Evolutionary conservation across 2,797 vertebrate species (phyloP).

Genomic region (Delichon dasypus): DNA sequence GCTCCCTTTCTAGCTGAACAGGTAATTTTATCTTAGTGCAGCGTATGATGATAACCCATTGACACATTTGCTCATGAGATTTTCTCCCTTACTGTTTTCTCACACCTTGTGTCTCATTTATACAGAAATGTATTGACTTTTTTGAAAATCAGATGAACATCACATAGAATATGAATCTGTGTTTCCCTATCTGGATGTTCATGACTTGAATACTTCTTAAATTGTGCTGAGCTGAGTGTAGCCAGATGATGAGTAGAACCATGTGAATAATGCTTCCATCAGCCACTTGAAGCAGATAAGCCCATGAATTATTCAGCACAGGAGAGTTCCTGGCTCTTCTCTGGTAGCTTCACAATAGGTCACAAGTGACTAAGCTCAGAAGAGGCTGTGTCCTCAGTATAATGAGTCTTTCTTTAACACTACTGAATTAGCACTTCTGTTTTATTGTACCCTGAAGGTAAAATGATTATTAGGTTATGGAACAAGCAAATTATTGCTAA

Average conservation of each 20-base stretch:
- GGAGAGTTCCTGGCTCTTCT: conserved; percentile 18
- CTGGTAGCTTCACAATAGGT: conserved; percentile 47
- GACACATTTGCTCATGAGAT: not conserved
- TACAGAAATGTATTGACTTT: not conserved
- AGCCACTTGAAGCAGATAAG: conserved; percentile 7
- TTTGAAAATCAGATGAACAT: conserved; percentile 11
- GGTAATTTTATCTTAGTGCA: not conserved
- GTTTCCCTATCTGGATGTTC: not conserved
- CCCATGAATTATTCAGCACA: conserved; percentile 60
- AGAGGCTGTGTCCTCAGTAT: conserved; percentile 47
- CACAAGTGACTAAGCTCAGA: conserved; percentile 61
- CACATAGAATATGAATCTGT: not conserved
- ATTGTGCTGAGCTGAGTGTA: not conserved
- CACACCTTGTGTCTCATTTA: not conserved
- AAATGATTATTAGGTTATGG: conserved; percentile 68
- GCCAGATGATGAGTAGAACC: not conserved
- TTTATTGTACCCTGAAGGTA: conserved; percentile 68
- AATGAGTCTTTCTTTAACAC: conserved; percentile 72
- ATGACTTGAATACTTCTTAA: not conserved
- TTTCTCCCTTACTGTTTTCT: not conserved
- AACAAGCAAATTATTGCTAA: conserved; percentile 73
- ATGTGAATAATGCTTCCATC: conserved; percentile 22
- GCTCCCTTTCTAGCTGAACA: not conserved
- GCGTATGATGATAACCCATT: not conserved
- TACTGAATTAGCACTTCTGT: conserved; percentile 66